Evolutionary conservation across 2,888 invertebrate genomes (phyloP).

Genomic region (Neoascia interrupta): DNA sequence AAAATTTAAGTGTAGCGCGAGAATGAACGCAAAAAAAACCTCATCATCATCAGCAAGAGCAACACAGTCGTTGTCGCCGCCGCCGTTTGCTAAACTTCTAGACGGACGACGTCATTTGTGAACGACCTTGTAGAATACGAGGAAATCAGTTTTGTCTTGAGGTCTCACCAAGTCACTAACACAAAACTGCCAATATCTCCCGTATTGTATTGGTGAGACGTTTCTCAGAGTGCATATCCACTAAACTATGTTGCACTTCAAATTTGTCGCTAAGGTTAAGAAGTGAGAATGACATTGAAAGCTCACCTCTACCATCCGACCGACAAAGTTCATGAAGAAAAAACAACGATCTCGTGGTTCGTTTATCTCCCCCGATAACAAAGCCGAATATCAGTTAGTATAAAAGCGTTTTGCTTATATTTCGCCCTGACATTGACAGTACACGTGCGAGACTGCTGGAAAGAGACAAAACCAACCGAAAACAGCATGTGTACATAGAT

Average conservation of each 20-base stretch:
- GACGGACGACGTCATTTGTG: slow-evolving; percentile 66
- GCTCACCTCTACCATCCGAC: background rate
- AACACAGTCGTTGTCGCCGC: slow-evolving; percentile 26
- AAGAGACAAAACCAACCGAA: background rate
- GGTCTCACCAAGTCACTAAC: slow-evolving; percentile 24
- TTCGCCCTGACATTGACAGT: slow-evolving; percentile 62
- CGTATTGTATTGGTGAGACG: slow-evolving; percentile 29
- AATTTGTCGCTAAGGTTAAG: slow-evolving; percentile 56
- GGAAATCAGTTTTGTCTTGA: slow-evolving; percentile 69
- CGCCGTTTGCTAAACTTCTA: slow-evolving; percentile 60
- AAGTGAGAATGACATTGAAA: slow-evolving; percentile 40
- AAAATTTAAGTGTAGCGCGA: slow-evolving; percentile 30
- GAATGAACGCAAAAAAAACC: slow-evolving; percentile 14
- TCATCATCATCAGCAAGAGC: too few species aligned
- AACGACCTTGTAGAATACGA: slow-evolving; percentile 71
- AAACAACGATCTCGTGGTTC: background rate
- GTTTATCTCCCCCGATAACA: slow-evolving; percentile 41
- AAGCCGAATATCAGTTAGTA: too few species aligned
- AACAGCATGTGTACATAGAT: background rate
- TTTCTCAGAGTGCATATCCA: slow-evolving; percentile 37
- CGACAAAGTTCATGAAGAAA: too few species aligned
- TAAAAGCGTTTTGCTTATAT: slow-evolving; percentile 27
- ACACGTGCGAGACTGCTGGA: slow-evolving; percentile 18
- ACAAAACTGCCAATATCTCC: slow-evolving; percentile 10
- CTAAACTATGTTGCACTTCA: slow-evolving; percentile 37